Percentiles rank a stretch among this genome's conserved stretches.
Conservation (phyloP, 2,888 invertebrate genomes). For the Meganola albula region DNA sequence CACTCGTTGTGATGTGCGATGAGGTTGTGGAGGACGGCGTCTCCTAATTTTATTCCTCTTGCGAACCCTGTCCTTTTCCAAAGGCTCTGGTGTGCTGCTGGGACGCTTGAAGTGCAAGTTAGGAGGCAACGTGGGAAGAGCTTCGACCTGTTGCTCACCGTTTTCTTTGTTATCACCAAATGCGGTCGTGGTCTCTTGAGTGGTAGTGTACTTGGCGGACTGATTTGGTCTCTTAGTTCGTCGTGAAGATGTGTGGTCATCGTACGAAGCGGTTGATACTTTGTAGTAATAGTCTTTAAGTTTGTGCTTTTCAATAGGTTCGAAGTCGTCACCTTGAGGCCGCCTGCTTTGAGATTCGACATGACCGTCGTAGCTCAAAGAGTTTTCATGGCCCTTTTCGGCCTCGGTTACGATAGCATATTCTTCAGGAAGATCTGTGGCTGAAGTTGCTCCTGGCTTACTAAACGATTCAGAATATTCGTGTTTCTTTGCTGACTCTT, state of each 20-base stretch:
- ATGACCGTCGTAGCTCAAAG: conserved; percentile 58
- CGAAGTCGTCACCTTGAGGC: conserved; percentile 66
- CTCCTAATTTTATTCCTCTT: conserved; percentile 69
- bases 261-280: conserved; percentile 60
- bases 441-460: conserved; percentile 45
- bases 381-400: conserved; percentile 62
- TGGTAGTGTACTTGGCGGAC: conserved; percentile 31
- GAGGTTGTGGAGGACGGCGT: conserved; percentile 50
- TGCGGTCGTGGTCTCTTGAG: conserved; percentile 42
- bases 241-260: conserved; percentile 49
- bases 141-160: conserved; percentile 44
- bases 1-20: conserved; percentile 21
- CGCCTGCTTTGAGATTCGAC: conserved; percentile 68
- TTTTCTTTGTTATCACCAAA: conserved; percentile 33
- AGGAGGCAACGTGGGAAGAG: conserved; percentile 69
- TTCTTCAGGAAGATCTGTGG: conserved; percentile 56
- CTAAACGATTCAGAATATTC: conserved; percentile 39
- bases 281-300: conserved; percentile 70
- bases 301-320: conserved; percentile 64
- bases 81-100: conserved; percentile 29
- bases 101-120: conserved; percentile 68
- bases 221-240: conserved; percentile 62
- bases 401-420: conserved; percentile 64
- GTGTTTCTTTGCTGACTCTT: conserved; percentile 44
- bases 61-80: conserved; percentile 58